phyloP scores from a whole-genome alignment of 2,797 vertebrate species.

The Psittacula derbiana region DNA sequence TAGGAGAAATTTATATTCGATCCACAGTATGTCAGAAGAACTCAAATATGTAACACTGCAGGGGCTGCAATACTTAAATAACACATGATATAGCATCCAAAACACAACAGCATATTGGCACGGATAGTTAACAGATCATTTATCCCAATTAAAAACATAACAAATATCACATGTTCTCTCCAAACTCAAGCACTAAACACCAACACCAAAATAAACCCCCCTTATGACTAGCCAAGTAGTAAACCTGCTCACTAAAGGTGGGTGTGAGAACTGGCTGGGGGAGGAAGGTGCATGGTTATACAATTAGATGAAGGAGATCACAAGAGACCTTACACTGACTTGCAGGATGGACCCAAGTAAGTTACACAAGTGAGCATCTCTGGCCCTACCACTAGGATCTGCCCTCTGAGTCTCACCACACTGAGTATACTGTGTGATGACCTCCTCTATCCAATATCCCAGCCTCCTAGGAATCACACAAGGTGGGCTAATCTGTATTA shows the following conservation, averaged over 20 bases:
- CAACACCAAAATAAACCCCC: not conserved
- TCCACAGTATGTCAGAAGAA: not conserved
- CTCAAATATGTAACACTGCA: not conserved
- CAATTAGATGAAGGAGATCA: not conserved
- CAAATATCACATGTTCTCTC: not conserved
- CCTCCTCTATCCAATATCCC: not conserved
- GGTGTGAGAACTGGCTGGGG: not conserved
- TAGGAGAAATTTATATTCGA: not conserved
- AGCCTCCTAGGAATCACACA: not conserved
- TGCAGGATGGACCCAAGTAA: not conserved
- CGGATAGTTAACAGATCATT: not conserved
- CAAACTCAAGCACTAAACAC: not conserved
- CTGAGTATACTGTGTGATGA: not conserved
- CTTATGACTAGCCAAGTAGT: not conserved
- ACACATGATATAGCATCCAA: not conserved
- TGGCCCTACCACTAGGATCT: not conserved
- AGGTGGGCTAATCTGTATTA: rapidly evolving
- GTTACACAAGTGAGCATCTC: not conserved
- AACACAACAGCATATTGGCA: not conserved
- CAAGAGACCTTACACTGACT: not conserved
- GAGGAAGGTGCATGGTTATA: not conserved
- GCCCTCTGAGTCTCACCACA: not conserved
- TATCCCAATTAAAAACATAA: not conserved
- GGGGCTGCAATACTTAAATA: not conserved
- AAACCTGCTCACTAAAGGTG: not conserved